Evolutionary conservation across 2,113 vertebrate genomes (phyloP).

Genomic region (Takifugu flavidus): DNA sequence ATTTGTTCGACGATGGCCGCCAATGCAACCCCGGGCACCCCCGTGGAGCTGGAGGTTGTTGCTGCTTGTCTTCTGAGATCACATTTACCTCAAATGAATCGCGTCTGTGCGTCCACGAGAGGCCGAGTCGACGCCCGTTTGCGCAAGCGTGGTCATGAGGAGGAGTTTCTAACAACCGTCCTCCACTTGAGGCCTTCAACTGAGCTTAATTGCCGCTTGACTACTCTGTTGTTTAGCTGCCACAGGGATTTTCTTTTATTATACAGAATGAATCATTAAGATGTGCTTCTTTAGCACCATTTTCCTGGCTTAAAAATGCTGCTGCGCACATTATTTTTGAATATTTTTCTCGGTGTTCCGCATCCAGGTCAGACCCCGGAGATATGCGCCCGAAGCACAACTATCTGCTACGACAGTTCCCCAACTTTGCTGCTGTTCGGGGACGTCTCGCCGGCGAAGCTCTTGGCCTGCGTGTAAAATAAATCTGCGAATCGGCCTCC

Average conservation of each 20-base stretch:
- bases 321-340: slow-evolving; percentile 15
- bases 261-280: slow-evolving; percentile 70
- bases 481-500: slow-evolving; percentile 41
- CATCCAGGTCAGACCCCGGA: slow-evolving; percentile 11
- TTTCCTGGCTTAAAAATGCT: slow-evolving; percentile 45
- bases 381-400: neutral
- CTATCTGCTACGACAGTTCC: slow-evolving; percentile 14
- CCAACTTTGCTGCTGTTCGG: slow-evolving; percentile 30
- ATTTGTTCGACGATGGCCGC: slow-evolving; percentile 65
- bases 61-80: slow-evolving; percentile 73
- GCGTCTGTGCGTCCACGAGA: slow-evolving; percentile 3
- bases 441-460: slow-evolving; percentile 22
- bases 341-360: slow-evolving; percentile 32
- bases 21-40: slow-evolving; percentile 68
- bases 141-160: neutral
- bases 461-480: slow-evolving; percentile 23
- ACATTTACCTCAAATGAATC: slow-evolving; percentile 59
- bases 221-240: slow-evolving; percentile 70
- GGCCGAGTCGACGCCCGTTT: neutral
- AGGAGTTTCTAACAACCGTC: slow-evolving; percentile 28
- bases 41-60: slow-evolving; percentile 51
- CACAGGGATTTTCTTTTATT: slow-evolving; percentile 67
- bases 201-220: slow-evolving; percentile 74
- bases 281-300: slow-evolving; percentile 59
- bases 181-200: slow-evolving; percentile 68